These are phyloP conservation scores for Microcebus tavaratra DNA, from an alignment of 2,113 vertebrate genomes.

Conservation along the genomic window DNA sequence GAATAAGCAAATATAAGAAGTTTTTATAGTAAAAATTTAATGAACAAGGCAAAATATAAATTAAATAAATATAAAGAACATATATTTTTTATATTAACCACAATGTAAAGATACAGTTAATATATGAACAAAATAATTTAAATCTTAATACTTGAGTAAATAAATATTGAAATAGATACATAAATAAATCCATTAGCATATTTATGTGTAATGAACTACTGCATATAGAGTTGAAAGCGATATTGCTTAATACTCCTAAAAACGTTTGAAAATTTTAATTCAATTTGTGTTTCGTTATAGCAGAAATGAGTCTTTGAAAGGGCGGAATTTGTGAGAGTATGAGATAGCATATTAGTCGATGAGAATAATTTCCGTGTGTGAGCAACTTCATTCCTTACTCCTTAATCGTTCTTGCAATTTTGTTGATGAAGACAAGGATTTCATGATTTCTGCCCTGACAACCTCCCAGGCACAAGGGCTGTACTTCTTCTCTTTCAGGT, in stretches of 20 bases:
- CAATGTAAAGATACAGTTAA: neutral
- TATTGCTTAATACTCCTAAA: neutral
- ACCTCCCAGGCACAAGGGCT: too few species aligned
- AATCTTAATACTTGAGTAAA: neutral
- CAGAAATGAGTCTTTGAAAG: neutral
- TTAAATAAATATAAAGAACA: neutral
- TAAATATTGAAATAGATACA: neutral
- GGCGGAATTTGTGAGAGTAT: neutral
- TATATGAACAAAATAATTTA: neutral
- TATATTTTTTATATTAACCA: neutral
- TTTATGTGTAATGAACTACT: neutral
- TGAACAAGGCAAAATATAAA: neutral
- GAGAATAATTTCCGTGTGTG: neutral
- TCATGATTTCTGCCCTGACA: too few species aligned
- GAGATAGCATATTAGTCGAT: rapidly evolving
- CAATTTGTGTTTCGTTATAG: neutral
- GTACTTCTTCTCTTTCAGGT: too few species aligned
- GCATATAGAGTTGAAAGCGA: neutral
- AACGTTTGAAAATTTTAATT: neutral
- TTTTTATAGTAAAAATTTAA: neutral
- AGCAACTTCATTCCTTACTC: rapidly evolving
- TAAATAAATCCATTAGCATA: neutral
- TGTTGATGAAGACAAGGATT: too few species aligned
- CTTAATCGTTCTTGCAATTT: neutral
- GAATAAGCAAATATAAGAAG: neutral